Evolutionary conservation across 2,888 invertebrate genomes (phyloP), one percentile per base, ranked within the genome.

Genomic region (Seira sanloemensis): DNA sequence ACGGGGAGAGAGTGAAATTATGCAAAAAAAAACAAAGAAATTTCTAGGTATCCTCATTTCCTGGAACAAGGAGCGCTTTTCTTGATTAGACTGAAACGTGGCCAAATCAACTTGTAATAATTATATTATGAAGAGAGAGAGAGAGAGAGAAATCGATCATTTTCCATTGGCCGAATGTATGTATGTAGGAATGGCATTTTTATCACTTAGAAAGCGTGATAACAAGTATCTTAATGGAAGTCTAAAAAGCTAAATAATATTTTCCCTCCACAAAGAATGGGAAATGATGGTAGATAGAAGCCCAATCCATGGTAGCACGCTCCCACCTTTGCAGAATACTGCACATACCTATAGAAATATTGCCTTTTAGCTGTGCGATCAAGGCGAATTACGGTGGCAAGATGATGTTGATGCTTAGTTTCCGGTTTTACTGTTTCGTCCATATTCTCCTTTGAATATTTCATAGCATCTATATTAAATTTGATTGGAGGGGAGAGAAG

Each of bases 101-200:
- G 72, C 78, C 78, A 78, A 78, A 78, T 78, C 71, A 78, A 71
- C 72, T 78, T 78, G 16, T 50, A 50, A 50, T 50, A 50, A 50
- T 50, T 50, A 50, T 50, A 50, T 50, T 50, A 50, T 50, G 50
- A 12, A n/a, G n/a, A n/a, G n/a, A n/a, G n/a, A n/a, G n/a, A n/a
- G n/a, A n/a, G n/a, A n/a, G n/a, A n/a, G n/a, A n/a, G n/a, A 18
- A 50, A 50, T 7, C 16, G 50, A 50, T 50, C 50, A 16, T 2
- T 7, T 50, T n/a, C n/a, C 16, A 50, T 50, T n/a, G 1, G 50
- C 2, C 50, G 16, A 37, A 4, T 4, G 4, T 37, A n/a, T 2
- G 50, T 16, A 50, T 7, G 50, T n/a, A n/a, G 50, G n/a, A 50
- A 7, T 50, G n/a, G 50, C 50, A 12, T 1, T 50, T 50, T 50